Evolutionary conservation across 2,888 invertebrate species (phyloP).

Genomic region (Caprella mutica): DNA sequence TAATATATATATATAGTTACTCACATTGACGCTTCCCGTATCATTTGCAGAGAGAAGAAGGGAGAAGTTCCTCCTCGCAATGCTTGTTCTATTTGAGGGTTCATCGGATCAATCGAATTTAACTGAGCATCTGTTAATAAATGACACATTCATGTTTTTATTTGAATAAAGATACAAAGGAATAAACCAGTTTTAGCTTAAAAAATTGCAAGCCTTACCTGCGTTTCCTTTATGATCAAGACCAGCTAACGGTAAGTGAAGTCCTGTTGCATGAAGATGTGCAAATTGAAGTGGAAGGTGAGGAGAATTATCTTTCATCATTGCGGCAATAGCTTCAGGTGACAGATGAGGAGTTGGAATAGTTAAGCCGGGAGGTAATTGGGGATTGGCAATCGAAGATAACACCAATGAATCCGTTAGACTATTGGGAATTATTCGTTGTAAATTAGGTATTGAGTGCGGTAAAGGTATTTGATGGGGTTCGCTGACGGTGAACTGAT

Average conservation of each 20-base stretch:
- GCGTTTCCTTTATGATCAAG: no score
- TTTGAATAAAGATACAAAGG: no score
- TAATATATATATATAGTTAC: no score
- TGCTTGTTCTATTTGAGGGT: neutral
- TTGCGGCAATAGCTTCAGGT: neutral
- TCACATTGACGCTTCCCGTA: slow-evolving; percentile 8
- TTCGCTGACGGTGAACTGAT: no score
- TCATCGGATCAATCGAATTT: neutral
- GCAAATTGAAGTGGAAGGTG: slow-evolving; percentile 4
- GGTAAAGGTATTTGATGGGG: no score
- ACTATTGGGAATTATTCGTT: no score
- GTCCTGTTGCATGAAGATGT: neutral
- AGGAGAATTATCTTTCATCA: slow-evolving; percentile 1
- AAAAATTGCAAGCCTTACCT: no score
- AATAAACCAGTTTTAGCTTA: no score
- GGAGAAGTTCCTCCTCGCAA: neutral
- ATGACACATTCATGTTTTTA: neutral
- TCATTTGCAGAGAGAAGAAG: neutral
- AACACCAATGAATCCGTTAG: slow-evolving; percentile 1
- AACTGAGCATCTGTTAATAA: neutral
- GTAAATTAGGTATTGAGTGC: no score
- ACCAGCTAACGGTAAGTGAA: no score
- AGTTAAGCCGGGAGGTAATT: neutral
- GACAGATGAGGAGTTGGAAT: slow-evolving; percentile 6
- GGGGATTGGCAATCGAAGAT: neutral